phyloP scores from a whole-genome alignment of 2,888 invertebrate species.

The Drosophila buzzatii region DNA sequence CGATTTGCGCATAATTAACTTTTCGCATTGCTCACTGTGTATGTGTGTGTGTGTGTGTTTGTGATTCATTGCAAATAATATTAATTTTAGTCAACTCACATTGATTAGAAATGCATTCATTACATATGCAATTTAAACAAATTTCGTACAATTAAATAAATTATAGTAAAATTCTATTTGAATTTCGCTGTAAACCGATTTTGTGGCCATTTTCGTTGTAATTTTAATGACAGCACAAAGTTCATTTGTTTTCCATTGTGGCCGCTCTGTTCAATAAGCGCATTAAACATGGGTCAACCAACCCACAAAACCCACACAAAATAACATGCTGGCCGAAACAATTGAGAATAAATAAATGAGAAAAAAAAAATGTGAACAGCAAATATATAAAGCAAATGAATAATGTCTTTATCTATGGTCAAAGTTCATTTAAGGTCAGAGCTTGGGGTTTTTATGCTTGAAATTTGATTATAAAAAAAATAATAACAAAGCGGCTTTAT shows the following conservation, averaged over 20 bases:
- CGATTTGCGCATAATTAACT: conserved; percentile 79
- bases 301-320: conserved; percentile 16
- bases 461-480: not conserved
- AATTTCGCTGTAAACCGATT: conserved; percentile 23
- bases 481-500: not conserved
- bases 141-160: conserved; percentile 14
- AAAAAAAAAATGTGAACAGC: too few species aligned
- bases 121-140: not conserved
- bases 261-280: conserved; percentile 31
- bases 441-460: not conserved
- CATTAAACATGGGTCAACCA: conserved; percentile 38
- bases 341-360: not conserved
- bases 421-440: conserved; percentile 23
- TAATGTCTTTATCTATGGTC: conserved; percentile 15
- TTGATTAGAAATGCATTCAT: conserved; percentile 14
- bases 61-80: not conserved
- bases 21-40: conserved; percentile 22
- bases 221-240: conserved; percentile 19
- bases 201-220: conserved; percentile 16
- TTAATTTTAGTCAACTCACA: not conserved
- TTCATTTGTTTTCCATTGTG: conserved; percentile 18
- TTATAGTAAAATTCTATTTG: conserved; percentile 10
- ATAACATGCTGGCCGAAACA: conserved; percentile 1
- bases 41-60: not conserved
- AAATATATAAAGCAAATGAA: conserved; percentile 2